Evolutionary conservation across 35 echinoderm and acorn worm genomes (phyloP), one percentile per base, ranked within the genome.

Genomic region (Heliocidaris erythrogramma): DNA sequence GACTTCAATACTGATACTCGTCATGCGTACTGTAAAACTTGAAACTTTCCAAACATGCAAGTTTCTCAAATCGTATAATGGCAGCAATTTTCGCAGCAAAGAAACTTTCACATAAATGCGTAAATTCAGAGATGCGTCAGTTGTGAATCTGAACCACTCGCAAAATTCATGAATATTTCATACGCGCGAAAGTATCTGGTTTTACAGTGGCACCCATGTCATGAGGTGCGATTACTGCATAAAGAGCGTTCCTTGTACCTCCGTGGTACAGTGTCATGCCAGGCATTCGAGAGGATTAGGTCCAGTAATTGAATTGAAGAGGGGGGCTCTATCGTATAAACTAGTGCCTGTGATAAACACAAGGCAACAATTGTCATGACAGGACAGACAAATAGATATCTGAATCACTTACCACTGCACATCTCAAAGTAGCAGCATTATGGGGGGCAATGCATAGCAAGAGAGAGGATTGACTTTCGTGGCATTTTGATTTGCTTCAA

Each of bases 281-380:
- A 32, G 87, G 87, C 87, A 89, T 89, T 89, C 87, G 47, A 13
- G 0, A 48, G 87, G 31, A 89, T 89, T 32, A 48, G 87, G 47
- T 47, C 31, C 31, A 7, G 47, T 89, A 89, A 89, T 89, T 89
- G 87, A 89, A 48, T 48, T 89, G 31, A 48, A 89, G 87, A 89
- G 87, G 87, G 65, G 87, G 87, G 31, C 87, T 89, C 65, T 78
- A 78, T 17, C 65, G 27, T 56, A 32, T 89, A 48, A 89, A 89
- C 31, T 78, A n/a, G 32, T 35, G 30, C 47, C 14, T 32, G 87
- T 48, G 87, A 89, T 89, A 89, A 89, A 48, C 47, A 89, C 87
- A 89, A 89, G 87, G 87, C 87, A 89, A 89, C 87, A 89, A 89
- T 89, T 89, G 87, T 89, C 87, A 30, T 48, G 87, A 89, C 87